A percentile compares a stretch with the other conserved stretches of the same genome.
Conservation (phyloP, 35 echinoderm and acorn worm species). For the Strongylocentrotus purpuratus region DNA sequence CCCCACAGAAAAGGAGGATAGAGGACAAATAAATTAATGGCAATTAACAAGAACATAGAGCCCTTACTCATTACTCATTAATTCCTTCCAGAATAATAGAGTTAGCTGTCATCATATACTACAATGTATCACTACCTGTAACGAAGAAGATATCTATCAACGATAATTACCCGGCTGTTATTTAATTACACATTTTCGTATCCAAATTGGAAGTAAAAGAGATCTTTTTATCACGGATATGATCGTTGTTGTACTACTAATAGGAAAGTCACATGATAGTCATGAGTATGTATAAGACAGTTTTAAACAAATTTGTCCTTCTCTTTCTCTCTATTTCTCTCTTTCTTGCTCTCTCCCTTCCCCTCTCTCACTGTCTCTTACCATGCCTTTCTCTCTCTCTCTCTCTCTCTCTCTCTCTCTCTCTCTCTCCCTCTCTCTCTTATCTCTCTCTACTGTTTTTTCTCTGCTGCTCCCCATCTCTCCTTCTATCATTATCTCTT, state of each 20-base stretch:
- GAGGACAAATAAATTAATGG: no score
- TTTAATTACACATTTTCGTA: not conserved
- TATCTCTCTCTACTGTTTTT: no score
- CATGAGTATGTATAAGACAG: not conserved
- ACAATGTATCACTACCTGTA: not conserved
- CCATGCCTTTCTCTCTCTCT: no score
- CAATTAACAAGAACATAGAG: no score
- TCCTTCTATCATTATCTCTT: no score
- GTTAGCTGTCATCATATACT: not conserved
- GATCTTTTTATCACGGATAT: not conserved
- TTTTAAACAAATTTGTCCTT: not conserved
- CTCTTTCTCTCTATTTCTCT: not conserved
- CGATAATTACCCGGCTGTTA: not conserved
- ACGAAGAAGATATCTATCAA: not conserved
- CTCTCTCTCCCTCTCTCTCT: no score
- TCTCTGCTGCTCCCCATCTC: no score
- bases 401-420: no score
- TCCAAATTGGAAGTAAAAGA: not conserved
- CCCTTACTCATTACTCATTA: no score
- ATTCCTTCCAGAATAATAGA: slow-evolving; percentile 7
- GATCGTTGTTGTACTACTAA: not conserved
- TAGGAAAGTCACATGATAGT: not conserved
- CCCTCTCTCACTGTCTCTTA: no score
- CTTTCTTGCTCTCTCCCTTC: not conserved
- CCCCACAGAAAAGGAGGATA: no score